These are phyloP conservation scores for Cranoglanis bouderius DNA, from an alignment of 2,113 vertebrate genomes.

Conservation along the genomic window DNA sequence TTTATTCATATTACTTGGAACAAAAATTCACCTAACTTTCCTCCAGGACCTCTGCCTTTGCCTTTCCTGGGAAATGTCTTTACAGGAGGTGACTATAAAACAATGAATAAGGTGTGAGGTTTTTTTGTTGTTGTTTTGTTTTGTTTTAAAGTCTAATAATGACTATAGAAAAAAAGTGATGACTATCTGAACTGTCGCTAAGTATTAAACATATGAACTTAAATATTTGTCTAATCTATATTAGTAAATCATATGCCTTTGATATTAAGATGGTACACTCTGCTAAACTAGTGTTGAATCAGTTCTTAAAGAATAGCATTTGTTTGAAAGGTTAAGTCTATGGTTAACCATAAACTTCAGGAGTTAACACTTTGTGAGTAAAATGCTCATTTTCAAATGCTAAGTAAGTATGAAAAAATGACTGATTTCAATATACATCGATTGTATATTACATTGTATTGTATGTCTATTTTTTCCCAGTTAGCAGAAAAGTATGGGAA, in stretches of 20 bases:
- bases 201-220: not conserved
- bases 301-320: not conserved
- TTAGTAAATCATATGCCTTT: not conserved
- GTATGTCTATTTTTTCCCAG: conserved; percentile 50
- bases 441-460: conserved; percentile 53
- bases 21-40: conserved; percentile 55
- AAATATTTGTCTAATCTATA: not conserved
- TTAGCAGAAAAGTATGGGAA: conserved; percentile 65
- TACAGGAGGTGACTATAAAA: conserved; percentile 58
- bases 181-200: not conserved
- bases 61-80: conserved; percentile 68
- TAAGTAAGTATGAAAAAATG: not conserved
- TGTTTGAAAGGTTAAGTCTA: not conserved
- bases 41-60: conserved; percentile 65
- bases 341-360: not conserved
- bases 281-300: not conserved
- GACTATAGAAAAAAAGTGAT: not conserved
- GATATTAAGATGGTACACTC: not conserved
- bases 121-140: no score
- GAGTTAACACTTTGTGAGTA: not conserved
- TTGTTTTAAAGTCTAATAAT: not conserved
- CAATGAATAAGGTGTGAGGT: conserved; percentile 66
- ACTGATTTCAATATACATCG: not conserved
- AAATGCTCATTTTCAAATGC: not conserved
- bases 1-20: not conserved